Base-by-base conservation (phyloP, 1,140 invertebrate species). In the Papilio glaucus region DNA sequence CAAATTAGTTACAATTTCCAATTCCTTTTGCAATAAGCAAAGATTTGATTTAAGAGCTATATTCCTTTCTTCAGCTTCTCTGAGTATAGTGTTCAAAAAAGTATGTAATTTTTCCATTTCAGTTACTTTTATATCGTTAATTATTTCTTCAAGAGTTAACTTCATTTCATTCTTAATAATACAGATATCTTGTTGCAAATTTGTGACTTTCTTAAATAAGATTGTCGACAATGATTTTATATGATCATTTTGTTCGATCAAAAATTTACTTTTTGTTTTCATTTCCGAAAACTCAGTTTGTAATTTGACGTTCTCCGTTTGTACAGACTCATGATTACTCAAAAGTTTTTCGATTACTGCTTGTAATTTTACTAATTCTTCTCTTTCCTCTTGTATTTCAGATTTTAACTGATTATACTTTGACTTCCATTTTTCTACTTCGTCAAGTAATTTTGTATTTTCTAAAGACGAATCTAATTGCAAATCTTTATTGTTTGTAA, bases 311-410 rank as follows among this genome's bases (percentile, higher is more conserved):
- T 91, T 93, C 78, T 85, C 81, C 15, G 67, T 81, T 82, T 91
- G 88, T 38, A 88, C 76, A 62, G 81, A 77, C 71, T 91, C 88
- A 79, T 93, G 82, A 76, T 89, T 89, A 71, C 77, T 65, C 15
- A 93, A 75, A 45, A 93, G 75, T 75, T 93, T 93, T 85, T 94
- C 90, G 73, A 93, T 92, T 85, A 93, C 87, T 24, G 87, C 79
- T 77, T 91, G 90, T 76, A 93, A 83, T 78, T 89, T 93, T 49
- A 84, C 84, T 74, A 93, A 79, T 75, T 94, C 93, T 24, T 91
- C 83, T 77, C 91, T 86, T 79, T 91, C 87, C 72, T 94, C 93
- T 80, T 93, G 91, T 68, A 90, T 88, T 81, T 90, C 89, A 42
- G 84, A 82, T 81, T 93, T 85, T 41, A 93, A 75, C 61, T 77